These are phyloP conservation scores for Portevinia maculata DNA, from an alignment of 2,888 invertebrate species.

Conservation along the genomic window DNA sequence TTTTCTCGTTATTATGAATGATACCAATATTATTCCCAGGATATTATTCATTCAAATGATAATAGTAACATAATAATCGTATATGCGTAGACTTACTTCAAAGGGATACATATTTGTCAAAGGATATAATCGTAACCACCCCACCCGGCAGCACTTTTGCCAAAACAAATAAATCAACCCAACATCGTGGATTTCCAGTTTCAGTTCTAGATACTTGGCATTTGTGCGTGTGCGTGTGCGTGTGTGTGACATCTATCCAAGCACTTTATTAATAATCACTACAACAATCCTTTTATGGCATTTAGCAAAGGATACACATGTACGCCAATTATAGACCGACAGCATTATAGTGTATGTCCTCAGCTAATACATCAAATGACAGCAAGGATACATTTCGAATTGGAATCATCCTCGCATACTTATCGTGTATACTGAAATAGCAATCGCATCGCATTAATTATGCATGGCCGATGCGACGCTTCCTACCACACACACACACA, in stretches of 20 bases:
- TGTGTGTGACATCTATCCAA: neutral
- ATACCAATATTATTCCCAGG: constrained; percentile 20
- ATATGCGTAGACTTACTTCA: constrained; percentile 19
- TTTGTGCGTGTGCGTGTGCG: neutral
- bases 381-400: constrained; percentile 4
- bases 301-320: neutral
- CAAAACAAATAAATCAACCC: neutral
- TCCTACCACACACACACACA: neutral
- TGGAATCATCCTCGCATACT: neutral
- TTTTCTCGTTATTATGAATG: constrained; percentile 1
- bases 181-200: too few relatives aligned
- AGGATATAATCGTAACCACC: neutral
- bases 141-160: neutral
- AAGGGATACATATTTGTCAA: constrained; percentile 10
- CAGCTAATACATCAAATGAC: constrained; percentile 5
- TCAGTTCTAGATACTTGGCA: too few relatives aligned
- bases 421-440: constrained; percentile 1
- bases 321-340: constrained; percentile 6
- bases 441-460: constrained; percentile 26
- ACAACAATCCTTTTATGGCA: constrained; percentile 2
- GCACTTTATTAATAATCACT: neutral
- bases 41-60: constrained; percentile 40
- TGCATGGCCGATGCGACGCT: constrained; percentile 4
- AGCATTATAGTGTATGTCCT: neutral
- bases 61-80: constrained; percentile 45